A percentile compares a stretch with the other conserved stretches of the same genome.
Conservation (phyloP, 2,113 vertebrate species). For the Rhabdomys dilectus region DNA sequence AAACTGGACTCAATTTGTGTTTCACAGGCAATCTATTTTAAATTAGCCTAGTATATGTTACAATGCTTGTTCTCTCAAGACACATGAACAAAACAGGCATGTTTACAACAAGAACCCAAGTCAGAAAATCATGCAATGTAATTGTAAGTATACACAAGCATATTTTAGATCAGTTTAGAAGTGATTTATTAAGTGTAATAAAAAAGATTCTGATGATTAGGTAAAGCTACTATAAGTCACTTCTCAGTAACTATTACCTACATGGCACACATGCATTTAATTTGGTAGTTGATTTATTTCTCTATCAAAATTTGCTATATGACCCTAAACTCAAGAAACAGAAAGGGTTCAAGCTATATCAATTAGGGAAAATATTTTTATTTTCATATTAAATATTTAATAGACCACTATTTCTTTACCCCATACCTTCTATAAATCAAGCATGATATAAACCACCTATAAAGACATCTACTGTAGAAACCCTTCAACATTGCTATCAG, state of each 20-base stretch:
- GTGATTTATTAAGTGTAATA: slow-evolving; percentile 63
- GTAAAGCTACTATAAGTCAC: slow-evolving; percentile 16
- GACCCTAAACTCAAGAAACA: slow-evolving; percentile 60
- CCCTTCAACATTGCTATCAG: slow-evolving; percentile 33
- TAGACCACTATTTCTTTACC: slow-evolving; percentile 22
- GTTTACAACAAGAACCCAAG: slow-evolving; percentile 75
- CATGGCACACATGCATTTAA: slow-evolving; percentile 32
- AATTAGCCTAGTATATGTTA: slow-evolving; percentile 69
- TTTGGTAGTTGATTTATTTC: neutral
- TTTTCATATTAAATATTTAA: slow-evolving; percentile 47
- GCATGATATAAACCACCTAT: neutral
- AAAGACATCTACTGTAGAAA: slow-evolving; percentile 19
- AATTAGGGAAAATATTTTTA: neutral
- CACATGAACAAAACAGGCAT: slow-evolving; percentile 78
- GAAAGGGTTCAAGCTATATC: slow-evolving; percentile 16
- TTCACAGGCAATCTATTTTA: slow-evolving; percentile 85
- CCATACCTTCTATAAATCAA: slow-evolving; percentile 41
- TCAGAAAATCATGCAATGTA: slow-evolving; percentile 78
- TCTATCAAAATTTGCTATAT: slow-evolving; percentile 26
- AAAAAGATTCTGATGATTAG: slow-evolving; percentile 52
- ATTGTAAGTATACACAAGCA: slow-evolving; percentile 72
- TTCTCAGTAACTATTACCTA: slow-evolving; percentile 58
- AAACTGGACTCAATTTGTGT: slow-evolving; percentile 71
- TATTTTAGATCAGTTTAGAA: slow-evolving; percentile 63
- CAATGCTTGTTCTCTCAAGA: slow-evolving; percentile 74